phyloP scores from a whole-genome alignment of 2,888 invertebrate genomes.

The Pyrocoelia pectoralis region DNA sequence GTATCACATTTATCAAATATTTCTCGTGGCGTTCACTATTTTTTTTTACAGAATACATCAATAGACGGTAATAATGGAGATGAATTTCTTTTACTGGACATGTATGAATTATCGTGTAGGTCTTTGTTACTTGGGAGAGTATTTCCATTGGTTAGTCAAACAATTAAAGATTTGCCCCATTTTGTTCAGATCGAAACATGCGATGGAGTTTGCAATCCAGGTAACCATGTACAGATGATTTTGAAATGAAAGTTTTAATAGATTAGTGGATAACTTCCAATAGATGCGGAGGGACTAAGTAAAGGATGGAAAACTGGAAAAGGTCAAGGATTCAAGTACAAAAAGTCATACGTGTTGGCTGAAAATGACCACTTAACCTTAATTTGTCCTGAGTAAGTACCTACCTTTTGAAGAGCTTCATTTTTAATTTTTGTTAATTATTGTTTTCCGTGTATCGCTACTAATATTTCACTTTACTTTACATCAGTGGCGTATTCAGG shows the following conservation, averaged over 20 bases:
- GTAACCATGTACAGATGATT: conserved; percentile 28
- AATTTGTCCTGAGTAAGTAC: conserved; percentile 64
- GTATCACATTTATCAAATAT: neutral
- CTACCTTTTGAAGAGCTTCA: too few species aligned
- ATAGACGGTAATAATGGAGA: conserved; percentile 21
- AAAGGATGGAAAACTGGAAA: conserved; percentile 59
- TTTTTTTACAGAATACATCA: neutral
- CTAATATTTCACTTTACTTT: too few species aligned
- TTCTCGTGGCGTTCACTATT: too few species aligned
- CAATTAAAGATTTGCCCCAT: conserved; percentile 62
- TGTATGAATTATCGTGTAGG: conserved; percentile 58
- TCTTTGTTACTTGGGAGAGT: conserved; percentile 47
- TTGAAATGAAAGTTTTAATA: conserved; percentile 7
- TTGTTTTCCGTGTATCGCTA: too few species aligned
- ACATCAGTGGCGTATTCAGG: too few species aligned
- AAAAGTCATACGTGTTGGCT: conserved; percentile 61
- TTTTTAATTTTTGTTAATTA: too few species aligned
- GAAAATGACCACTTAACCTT: conserved; percentile 65
- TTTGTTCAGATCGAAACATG: conserved; percentile 59
- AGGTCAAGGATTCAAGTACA: conserved; percentile 60
- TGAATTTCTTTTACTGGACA: conserved; percentile 42
- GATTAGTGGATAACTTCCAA: too few species aligned
- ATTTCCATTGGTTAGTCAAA: conserved; percentile 45
- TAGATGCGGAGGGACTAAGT: conserved; percentile 55
- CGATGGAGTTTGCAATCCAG: conserved; percentile 56